Percentiles rank a stretch among this genome's conserved stretches.
These are phyloP conservation scores for Cyclura pinguis DNA, from an alignment of 2,797 vertebrate species.

Conservation along the genomic window DNA sequence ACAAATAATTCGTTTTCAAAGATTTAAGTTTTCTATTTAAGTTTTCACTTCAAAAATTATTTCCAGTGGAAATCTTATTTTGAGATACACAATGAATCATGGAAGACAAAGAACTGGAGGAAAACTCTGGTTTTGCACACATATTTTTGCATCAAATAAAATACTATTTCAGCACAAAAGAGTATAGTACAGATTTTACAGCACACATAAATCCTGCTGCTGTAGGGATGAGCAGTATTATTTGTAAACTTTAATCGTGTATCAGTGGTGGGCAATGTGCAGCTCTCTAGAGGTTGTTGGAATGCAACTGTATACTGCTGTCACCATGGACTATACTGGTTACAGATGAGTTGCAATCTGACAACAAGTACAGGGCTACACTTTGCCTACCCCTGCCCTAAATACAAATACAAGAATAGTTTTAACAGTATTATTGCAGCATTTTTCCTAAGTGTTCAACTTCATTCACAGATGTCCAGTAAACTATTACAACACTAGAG, in stretches of 20 bases:
- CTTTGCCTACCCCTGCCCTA: background rate
- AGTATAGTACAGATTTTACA: slow-evolving; percentile 41
- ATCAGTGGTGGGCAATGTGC: background rate
- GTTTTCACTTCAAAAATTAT: slow-evolving; percentile 60
- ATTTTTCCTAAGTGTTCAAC: background rate
- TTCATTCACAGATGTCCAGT: background rate
- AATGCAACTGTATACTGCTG: no score
- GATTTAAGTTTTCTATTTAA: slow-evolving; percentile 81
- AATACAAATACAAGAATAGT: background rate
- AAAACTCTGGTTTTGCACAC: slow-evolving; percentile 72
- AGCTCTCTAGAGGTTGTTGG: no score
- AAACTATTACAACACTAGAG: background rate
- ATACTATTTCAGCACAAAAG: slow-evolving; percentile 51
- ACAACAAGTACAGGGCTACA: no score
- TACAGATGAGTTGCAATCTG: no score
- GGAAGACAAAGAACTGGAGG: slow-evolving; percentile 69
- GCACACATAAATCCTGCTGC: slow-evolving; percentile 16
- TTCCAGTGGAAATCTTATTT: slow-evolving; percentile 66
- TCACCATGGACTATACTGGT: no score
- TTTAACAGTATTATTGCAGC: background rate
- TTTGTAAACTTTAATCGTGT: slow-evolving; percentile 1
- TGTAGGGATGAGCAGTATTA: slow-evolving; percentile 23
- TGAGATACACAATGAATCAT: slow-evolving; percentile 60
- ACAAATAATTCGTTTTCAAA: slow-evolving; percentile 65
- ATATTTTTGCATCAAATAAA: slow-evolving; percentile 70